A percentile compares a stretch with the other conserved stretches of the same genome.
phyloP scores from a whole-genome alignment of 2,113 vertebrate species.

The Panurus biarmicus region DNA sequence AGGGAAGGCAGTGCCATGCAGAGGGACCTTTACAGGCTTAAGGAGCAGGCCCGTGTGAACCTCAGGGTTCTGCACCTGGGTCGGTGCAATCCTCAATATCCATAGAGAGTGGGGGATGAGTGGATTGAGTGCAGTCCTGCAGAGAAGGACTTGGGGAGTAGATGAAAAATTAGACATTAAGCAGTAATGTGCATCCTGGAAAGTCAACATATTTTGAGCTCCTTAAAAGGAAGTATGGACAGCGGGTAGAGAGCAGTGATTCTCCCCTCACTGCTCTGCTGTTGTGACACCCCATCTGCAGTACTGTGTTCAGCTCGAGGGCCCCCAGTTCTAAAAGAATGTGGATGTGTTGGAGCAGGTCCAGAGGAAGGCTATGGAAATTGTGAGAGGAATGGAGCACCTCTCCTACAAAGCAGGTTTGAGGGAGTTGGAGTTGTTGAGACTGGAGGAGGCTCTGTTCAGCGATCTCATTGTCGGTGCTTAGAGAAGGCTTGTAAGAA shows the following conservation, averaged over 20 bases:
- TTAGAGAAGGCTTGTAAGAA: not conserved
- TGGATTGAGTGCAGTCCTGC: not conserved
- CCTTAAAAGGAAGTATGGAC: not conserved
- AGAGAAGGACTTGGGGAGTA: not conserved
- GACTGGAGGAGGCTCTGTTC: not conserved
- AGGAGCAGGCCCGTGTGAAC: not conserved
- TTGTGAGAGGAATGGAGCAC: not conserved
- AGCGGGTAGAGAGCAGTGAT: not conserved
- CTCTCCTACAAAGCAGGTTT: not conserved
- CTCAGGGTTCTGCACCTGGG: not conserved
- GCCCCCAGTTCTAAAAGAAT: not conserved
- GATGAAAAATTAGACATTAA: not conserved
- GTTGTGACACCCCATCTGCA: not conserved
- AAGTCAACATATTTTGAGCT: not conserved
- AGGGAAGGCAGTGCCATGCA: not conserved
- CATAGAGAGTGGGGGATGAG: not conserved
- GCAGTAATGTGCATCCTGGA: accelerated
- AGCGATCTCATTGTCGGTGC: not conserved
- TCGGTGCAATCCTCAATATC: accelerated
- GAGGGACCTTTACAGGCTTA: not conserved
- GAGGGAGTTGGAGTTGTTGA: not conserved
- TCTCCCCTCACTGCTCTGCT: not conserved
- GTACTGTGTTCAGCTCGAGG: not conserved
- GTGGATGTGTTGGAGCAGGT: not conserved
- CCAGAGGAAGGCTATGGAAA: not conserved